Percentiles rank a stretch among this genome's conserved stretches.
Evolutionary conservation across 2,888 invertebrate genomes (phyloP).

Genomic region (Orgyia antiqua): DNA sequence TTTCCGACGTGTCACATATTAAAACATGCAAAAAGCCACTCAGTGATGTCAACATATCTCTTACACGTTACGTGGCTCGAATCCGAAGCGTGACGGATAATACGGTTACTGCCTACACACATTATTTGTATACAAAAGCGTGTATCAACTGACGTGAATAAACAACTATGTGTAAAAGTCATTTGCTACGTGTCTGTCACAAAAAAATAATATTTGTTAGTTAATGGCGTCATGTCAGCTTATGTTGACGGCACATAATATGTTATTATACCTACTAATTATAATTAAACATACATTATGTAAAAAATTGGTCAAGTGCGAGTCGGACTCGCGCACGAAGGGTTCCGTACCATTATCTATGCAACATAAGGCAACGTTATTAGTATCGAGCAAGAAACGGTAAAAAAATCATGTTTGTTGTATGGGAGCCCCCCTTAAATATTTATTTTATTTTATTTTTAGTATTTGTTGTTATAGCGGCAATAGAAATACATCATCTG

Average conservation of each 20-base stretch:
- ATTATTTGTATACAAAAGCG: constrained; percentile 5
- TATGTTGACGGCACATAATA: background rate
- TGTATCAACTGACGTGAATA: constrained; percentile 8
- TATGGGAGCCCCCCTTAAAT: no score
- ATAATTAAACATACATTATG: background rate
- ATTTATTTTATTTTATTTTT: no score
- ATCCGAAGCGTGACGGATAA: constrained; percentile 18
- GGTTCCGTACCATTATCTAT: no score
- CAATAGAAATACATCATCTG: no score
- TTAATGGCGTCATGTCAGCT: background rate
- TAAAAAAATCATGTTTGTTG: no score
- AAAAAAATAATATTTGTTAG: no score
- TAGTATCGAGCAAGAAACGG: no score
- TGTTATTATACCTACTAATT: background rate
- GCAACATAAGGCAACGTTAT: no score
- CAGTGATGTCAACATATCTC: constrained; percentile 3
- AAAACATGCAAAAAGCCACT: constrained; percentile 1
- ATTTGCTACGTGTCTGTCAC: background rate
- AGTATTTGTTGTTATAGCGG: no score
- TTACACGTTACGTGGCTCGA: constrained; percentile 7
- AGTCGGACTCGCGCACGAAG: no score
- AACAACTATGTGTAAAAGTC: background rate
- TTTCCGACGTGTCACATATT: background rate
- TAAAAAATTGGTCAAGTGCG: no score
- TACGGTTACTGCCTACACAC: constrained; percentile 8